Evolutionary conservation across 2,113 vertebrate genomes (phyloP).

Genomic region (Tautogolabrus adspersus): DNA sequence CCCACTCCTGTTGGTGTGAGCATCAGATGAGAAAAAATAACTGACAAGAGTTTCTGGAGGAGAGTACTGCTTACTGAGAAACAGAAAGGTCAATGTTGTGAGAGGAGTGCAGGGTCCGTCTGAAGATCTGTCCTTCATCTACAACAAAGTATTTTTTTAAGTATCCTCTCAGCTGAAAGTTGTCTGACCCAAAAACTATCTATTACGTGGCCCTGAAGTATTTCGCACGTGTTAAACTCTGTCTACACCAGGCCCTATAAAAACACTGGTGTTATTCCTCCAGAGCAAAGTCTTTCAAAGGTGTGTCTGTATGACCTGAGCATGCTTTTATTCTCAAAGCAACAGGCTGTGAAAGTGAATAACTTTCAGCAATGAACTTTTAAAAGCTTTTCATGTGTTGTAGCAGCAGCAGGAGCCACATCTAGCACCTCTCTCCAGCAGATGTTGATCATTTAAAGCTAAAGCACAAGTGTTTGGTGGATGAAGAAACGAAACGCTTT

Average conservation of each 20-base stretch:
- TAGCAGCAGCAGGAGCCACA: slow-evolving; percentile 38
- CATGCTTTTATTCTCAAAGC: slow-evolving; percentile 33
- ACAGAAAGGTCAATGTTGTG: slow-evolving; percentile 39
- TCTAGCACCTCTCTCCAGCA: slow-evolving; percentile 14
- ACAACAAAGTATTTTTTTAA: background rate
- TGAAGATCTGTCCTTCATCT: slow-evolving; percentile 23
- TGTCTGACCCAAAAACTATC: slow-evolving; percentile 14
- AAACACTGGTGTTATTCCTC: slow-evolving; percentile 38
- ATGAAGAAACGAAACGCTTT: slow-evolving; percentile 21
- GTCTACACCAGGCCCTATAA: slow-evolving; percentile 7
- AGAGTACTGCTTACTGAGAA: slow-evolving; percentile 35
- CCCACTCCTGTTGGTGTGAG: slow-evolving; percentile 17
- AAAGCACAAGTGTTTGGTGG: slow-evolving; percentile 6
- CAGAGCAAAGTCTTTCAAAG: slow-evolving; percentile 18
- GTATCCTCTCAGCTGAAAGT: slow-evolving; percentile 4
- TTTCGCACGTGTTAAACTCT: slow-evolving; percentile 56
- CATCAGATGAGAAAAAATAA: slow-evolving; percentile 25
- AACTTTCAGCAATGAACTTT: slow-evolving; percentile 27
- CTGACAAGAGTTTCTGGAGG: slow-evolving; percentile 29
- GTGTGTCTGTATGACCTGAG: slow-evolving; percentile 29
- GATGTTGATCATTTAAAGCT: slow-evolving; percentile 42
- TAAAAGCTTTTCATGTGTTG: slow-evolving; percentile 35
- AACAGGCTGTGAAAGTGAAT: slow-evolving; percentile 52
- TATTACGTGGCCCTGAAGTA: slow-evolving; percentile 18
- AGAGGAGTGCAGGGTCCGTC: slow-evolving; percentile 23